Evolutionary conservation across 2,113 vertebrate genomes (phyloP).

Genomic region (Triplophysa siluroides): DNA sequence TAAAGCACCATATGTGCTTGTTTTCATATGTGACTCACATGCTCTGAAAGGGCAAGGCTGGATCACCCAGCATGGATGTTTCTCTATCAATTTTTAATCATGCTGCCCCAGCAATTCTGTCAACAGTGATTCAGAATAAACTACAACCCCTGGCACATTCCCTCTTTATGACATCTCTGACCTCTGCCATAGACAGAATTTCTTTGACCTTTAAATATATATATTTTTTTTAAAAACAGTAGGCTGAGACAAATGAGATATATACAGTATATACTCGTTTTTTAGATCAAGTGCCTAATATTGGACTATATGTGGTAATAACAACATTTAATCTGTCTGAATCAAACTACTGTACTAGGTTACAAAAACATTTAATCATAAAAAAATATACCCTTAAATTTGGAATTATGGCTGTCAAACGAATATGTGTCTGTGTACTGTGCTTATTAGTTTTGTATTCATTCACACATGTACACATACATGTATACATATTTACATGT

Average conservation of each 20-base stretch:
- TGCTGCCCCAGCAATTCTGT: constrained; percentile 74
- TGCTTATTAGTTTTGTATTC: too few species aligned
- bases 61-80: constrained; percentile 73
- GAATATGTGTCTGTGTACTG: too few species aligned
- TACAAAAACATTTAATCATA: too few species aligned
- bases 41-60: constrained; percentile 79
- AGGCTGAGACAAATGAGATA: neutral
- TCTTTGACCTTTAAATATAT: constrained; percentile 47
- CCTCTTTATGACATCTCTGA: constrained; percentile 49
- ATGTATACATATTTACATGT: too few species aligned
- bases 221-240: neutral
- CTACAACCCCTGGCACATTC: constrained; percentile 78
- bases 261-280: neutral
- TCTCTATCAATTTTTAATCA: constrained; percentile 85
- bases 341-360: too few species aligned
- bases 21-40: neutral
- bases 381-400: neutral
- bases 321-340: neutral
- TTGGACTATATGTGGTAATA: neutral
- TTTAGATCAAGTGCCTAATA: neutral
- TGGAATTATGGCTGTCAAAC: neutral
- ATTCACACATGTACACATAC: too few species aligned
- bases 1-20: constrained; percentile 1
- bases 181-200: constrained; percentile 32
- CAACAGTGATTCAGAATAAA: constrained; percentile 77